Conservation (phyloP, 2,113 vertebrate species). For the Leiothrix lutea region DNA sequence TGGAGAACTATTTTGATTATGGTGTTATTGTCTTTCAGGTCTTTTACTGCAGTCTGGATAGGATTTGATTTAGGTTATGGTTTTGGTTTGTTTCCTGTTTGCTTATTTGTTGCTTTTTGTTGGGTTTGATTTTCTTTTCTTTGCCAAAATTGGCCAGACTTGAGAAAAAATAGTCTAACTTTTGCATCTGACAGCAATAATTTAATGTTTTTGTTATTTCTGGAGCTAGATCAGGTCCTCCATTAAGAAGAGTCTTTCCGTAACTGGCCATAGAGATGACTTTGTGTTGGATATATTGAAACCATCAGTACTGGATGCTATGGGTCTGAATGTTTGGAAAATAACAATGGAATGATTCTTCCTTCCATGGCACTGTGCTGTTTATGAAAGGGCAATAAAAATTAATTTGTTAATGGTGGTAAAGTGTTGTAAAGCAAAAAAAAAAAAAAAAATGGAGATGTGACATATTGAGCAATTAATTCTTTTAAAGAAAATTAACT, state of each 20-base stretch:
- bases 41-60: background rate
- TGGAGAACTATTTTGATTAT: background rate
- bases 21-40: background rate
- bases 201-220: background rate
- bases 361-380: background rate
- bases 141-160: background rate
- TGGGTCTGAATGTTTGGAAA: background rate
- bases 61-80: background rate
- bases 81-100: background rate
- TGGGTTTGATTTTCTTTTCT: rapidly evolving
- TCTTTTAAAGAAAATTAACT: background rate
- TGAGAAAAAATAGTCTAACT: background rate
- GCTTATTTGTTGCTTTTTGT: background rate
- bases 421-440: background rate
- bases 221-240: background rate
- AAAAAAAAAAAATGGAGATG: background rate
- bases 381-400: background rate
- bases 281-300: background rate
- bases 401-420: background rate
- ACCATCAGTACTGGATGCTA: background rate
- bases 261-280: background rate
- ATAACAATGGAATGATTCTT: background rate
- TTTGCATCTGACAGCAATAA: background rate
- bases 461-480: background rate
- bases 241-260: background rate